Evolutionary conservation across 2,888 invertebrate genomes (phyloP), one percentile per base, ranked within the genome.

Genomic region (Chironomus riparius): DNA sequence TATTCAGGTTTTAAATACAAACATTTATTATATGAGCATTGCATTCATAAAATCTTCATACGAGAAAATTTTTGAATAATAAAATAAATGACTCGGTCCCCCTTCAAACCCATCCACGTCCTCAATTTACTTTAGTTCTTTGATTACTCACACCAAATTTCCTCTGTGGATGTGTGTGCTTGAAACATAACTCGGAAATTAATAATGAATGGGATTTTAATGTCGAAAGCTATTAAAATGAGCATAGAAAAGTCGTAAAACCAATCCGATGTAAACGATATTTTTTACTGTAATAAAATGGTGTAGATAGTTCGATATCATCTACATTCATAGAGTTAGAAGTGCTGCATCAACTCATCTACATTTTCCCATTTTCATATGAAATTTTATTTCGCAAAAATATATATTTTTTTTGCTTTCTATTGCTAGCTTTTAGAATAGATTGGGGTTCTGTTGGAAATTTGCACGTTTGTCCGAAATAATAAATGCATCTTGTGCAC

Each of bases 161-260:
- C 6, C 12, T 15, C n/a, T n/a, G n/a, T n/a, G 48, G 12, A 4
- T 56, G 56, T 18, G 5, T 56, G 56, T 56, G 22, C 62, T n/a
- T 3, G 7, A 38, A 38, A 38, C 38, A 38, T 38, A 38, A 12
- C 18, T 18, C 28, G 22, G 21, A 62, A 74, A 74, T 74, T 74
- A 74, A 68, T 74, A 74, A 74, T 74, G 74, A 68, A 74, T 74
- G 74, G 47, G 65, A 68, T 47, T 74, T 74, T 74, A 74, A 74
- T 74, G 74, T 24, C 65, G 7, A 15, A 47, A 65, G 65, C 74
- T 74, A 65, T 74, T 74, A 74, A 68, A 48, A 48, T 74, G 38
- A 62, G 62, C 68, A 74, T 74, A 68, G 74, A 74, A 74, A 47
- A 38, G 74, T 74, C 74, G 21, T 74, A 74, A 74, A 74, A 68